Base-by-base conservation (phyloP, 2,888 invertebrate genomes). In the Eustalomyia histrio region DNA sequence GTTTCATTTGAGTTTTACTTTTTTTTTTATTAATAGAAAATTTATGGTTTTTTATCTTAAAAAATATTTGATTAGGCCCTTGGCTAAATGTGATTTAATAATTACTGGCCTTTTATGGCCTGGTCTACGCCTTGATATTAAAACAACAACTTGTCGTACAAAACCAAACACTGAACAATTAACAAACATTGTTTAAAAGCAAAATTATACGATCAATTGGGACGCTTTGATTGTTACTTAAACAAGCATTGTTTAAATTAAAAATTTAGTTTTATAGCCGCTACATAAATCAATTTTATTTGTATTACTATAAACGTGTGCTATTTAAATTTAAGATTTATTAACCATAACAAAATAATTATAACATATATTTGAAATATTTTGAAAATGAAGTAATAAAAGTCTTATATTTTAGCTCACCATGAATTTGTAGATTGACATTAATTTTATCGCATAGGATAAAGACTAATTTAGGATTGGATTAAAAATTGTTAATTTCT, bases 1-100 rank as follows among this genome's bases (percentile, higher is more conserved):
- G 9, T 68, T 55, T 61, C 17, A 60, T 75, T 67, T 65, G 29
- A 57, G n/a, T 55, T 47, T 52, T 39, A 50, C 12, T 58, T 53
- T 68, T 58, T 24, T 6, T 57, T 60, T 68, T 50, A 47, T 33
- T 53, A 75, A 71, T 75, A 57, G 71, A 68, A 71, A 65, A 71
- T 57, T 58, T 64, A 64, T 71, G 60, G 58, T 57, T 43, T 57
- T 58, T 58, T 58, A 24, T 39, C 12, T 47, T 60, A 53, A 68
- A 39, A 64, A 50, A 43, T 39, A 68, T 68, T 75, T 72, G 52
- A 72, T 64, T 53, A 52, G 50, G 47, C 72, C 47, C 68, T 63
- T 24, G 71, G 68, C 69, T 64, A 63, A 71, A 79, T 63, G 65
- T 75, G 74, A 79, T 71, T 76, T 73, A 68, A 76, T 80, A 80